Percentiles rank a stretch among this genome's conserved stretches.
phyloP scores from a whole-genome alignment of 2,113 vertebrate species.

The Callithrix jacchus region DNA sequence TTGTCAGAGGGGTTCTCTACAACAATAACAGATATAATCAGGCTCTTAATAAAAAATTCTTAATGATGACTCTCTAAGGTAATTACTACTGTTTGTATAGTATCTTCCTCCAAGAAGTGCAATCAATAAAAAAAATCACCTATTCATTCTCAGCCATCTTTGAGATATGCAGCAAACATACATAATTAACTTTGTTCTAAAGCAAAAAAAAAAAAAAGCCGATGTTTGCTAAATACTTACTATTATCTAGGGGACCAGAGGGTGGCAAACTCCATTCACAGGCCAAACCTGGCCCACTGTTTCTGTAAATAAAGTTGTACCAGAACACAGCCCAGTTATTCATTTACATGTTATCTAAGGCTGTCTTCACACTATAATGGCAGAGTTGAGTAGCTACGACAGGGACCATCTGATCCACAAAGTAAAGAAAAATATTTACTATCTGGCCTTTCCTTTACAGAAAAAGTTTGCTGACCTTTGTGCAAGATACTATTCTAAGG shows the following conservation, averaged over 20 bases:
- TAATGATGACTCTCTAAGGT: background rate
- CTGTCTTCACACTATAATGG: background rate
- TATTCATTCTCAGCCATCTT: background rate
- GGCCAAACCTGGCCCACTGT: background rate
- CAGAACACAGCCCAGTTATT: background rate
- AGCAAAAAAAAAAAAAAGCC: background rate
- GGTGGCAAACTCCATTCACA: background rate
- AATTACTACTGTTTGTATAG: background rate
- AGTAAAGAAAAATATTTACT: background rate
- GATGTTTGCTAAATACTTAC: background rate
- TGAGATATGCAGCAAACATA: background rate
- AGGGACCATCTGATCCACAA: background rate
- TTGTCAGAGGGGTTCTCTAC: background rate
- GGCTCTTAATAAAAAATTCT: background rate
- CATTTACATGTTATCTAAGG: background rate
- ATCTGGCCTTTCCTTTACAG: background rate
- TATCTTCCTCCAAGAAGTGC: background rate
- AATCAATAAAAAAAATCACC: background rate
- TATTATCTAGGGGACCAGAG: background rate
- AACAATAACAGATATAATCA: background rate
- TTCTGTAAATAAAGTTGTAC: background rate
- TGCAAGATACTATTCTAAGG: background rate
- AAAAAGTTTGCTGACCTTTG: background rate
- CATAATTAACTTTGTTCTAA: background rate
- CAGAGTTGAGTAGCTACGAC: background rate